Percentiles rank a stretch among this genome's conserved stretches.
Evolutionary conservation across 2,888 invertebrate genomes (phyloP).

Genomic region (Coronaproctus castanopsis): DNA sequence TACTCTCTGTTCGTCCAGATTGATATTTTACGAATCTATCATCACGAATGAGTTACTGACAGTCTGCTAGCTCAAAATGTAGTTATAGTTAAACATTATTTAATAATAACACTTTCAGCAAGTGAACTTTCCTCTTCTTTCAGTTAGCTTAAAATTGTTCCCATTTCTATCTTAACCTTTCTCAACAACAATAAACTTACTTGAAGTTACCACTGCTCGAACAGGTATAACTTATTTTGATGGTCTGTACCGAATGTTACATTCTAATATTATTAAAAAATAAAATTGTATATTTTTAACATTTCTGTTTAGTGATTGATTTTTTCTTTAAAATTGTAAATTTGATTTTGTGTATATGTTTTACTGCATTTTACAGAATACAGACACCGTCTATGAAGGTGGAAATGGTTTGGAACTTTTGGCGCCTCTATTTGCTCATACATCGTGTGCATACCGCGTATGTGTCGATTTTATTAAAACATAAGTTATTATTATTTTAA

Average conservation of each 20-base stretch:
- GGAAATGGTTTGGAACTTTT: conserved; percentile 58
- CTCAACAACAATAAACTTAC: not conserved
- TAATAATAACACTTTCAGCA: not conserved
- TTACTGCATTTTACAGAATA: conserved; percentile 24
- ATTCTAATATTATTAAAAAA: too few relatives aligned
- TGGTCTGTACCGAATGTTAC: too few relatives aligned
- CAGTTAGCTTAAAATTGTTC: not conserved
- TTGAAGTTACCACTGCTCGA: not conserved
- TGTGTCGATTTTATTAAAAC: conserved; percentile 13
- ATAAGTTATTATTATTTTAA: not conserved
- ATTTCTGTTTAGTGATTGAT: not conserved
- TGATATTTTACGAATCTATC: not conserved
- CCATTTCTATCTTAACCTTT: not conserved
- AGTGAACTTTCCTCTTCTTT: not conserved
- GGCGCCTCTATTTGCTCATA: conserved; percentile 50
- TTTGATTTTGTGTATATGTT: not conserved
- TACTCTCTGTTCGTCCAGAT: not conserved
- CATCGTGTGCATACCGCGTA: conserved; percentile 60
- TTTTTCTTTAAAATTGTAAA: not conserved
- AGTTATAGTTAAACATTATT: not conserved
- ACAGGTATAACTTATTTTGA: too few relatives aligned
- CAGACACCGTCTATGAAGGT: conserved; percentile 42
- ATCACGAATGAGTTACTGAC: not conserved
- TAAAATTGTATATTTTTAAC: not conserved
- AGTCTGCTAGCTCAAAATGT: not conserved